Evolutionary conservation across 2,113 vertebrate genomes (phyloP), one percentile per base, ranked within the genome.

Genomic region (Podocnemis expansa): DNA sequence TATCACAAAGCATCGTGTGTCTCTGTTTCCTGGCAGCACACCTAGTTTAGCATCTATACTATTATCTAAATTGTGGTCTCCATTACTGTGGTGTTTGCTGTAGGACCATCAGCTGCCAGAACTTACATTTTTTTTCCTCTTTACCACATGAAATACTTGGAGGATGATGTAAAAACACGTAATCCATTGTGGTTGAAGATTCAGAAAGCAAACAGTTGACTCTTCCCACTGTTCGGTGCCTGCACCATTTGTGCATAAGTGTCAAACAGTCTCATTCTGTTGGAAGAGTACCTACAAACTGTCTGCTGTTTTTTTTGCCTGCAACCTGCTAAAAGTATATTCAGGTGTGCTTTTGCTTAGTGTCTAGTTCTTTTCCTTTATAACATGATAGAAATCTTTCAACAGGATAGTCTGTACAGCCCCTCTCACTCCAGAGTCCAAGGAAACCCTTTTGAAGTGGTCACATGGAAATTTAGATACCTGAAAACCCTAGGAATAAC

Each of bases 81-180:
- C 19, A 56, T 58, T 55, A 12, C 45, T 58, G 63, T 81, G 38
- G 22, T 27, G 41, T 75, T 75, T 75, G 73, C 22, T 75, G 38
- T 54, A 45, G 58, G 79, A 16, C 43, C 16, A 76, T 24, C 4
- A 52, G 11, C 70, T 55, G 45, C 54, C 78, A 24, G 2, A 43
- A 54, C 14, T 58, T 31, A 19, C 52, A 54, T 80, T 41, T 47
- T 13, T 21, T 22, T 38, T 47, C n/a, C n/a, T n/a, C 31, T 31
- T n/a, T 7, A 0, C 12, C 8, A 10, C 56, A 82, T 52, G 45
- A 54, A 88, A 38, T 82, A 45, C 51, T 38, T 73, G 52, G 76
- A 81, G 17, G 84, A 55, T 0, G 0, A 47, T 1, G 0, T 80
- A 54, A 76, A 60, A 80, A 67, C 1, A 63, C 6, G 21, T 38